Evolutionary conservation across 2,113 vertebrate species (phyloP).

Genomic region (Pardalotus punctatus): DNA sequence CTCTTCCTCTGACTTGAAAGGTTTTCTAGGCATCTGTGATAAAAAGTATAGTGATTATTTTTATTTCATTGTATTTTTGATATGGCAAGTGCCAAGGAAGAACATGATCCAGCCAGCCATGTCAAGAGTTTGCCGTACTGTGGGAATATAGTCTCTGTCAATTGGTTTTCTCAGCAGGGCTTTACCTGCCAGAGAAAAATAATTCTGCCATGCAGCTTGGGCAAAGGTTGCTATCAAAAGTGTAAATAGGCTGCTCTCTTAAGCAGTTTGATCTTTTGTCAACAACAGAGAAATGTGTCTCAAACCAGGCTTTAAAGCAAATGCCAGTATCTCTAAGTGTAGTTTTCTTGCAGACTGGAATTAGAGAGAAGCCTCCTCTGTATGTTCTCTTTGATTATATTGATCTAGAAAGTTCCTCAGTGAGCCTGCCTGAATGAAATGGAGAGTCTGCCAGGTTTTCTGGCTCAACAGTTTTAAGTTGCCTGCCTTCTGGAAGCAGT

Average conservation of each 20-base stretch:
- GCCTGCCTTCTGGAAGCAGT: background rate
- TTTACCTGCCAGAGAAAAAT: background rate
- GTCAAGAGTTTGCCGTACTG: background rate
- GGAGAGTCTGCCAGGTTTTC: background rate
- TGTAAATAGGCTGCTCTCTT: background rate
- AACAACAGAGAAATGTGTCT: background rate
- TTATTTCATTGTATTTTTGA: background rate
- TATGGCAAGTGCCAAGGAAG: background rate
- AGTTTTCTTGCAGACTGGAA: background rate
- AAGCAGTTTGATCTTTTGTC: background rate
- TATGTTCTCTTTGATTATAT: background rate
- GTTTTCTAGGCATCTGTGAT: background rate
- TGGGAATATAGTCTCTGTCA: background rate
- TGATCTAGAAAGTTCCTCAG: conserved; percentile 18
- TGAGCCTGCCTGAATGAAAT: background rate
- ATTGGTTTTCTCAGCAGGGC: background rate
- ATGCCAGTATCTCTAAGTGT: background rate
- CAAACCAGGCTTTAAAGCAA: background rate
- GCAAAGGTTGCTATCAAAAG: background rate
- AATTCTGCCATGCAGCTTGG: background rate
- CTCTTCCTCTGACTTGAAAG: background rate
- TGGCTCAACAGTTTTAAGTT: background rate
- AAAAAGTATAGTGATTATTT: background rate
- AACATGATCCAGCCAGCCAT: background rate
- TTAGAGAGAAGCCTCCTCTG: background rate